These are phyloP conservation scores for Drosophila fuyamai DNA, from an alignment of 1,140 invertebrate genomes.

Conservation along the genomic window DNA sequence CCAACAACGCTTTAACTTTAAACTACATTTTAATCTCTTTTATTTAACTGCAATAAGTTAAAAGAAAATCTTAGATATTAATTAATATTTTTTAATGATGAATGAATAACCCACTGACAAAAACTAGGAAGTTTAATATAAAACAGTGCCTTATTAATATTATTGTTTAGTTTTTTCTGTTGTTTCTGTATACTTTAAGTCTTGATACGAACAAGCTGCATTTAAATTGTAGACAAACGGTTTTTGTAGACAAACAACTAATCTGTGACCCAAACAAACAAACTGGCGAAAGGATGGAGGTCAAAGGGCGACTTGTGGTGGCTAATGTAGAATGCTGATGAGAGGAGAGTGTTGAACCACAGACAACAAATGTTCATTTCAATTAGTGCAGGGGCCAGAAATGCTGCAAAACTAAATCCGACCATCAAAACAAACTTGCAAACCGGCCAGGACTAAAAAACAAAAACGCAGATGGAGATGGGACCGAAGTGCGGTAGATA, in stretches of 20 bases:
- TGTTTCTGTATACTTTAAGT: background rate
- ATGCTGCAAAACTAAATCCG: conserved; percentile 61
- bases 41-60: no score
- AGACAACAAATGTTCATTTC: conserved; percentile 73
- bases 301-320: conserved; percentile 42
- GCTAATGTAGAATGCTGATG: conserved; percentile 14
- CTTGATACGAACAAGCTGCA: background rate
- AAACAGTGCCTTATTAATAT: no score
- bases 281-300: conserved; percentile 8
- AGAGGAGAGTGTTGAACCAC: conserved; percentile 21
- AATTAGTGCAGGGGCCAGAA: conserved; percentile 58
- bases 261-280: conserved; percentile 48
- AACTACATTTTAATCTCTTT: no score
- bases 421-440: conserved; percentile 60
- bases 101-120: no score
- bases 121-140: no score
- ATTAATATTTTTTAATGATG: no score
- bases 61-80: no score
- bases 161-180: background rate
- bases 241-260: conserved; percentile 26
- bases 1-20: no score
- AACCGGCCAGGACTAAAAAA: conserved; percentile 3
- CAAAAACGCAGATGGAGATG: conserved; percentile 19
- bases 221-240: no score
- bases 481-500: background rate